Conservation (phyloP, 2,888 invertebrate species). For the Anodontia alba region DNA sequence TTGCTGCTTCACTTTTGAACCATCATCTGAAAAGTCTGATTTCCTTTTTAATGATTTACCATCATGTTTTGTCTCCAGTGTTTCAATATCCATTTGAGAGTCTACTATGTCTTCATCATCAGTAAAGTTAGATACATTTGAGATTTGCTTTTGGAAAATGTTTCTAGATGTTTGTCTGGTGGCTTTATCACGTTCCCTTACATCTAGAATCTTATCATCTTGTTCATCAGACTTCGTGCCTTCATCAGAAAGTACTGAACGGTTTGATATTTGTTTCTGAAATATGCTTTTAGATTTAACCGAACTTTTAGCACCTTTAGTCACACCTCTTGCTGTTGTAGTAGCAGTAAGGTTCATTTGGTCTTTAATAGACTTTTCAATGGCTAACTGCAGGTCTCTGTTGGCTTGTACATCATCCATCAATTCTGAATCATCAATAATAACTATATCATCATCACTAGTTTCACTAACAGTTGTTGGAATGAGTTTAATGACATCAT, state of each 20-base stretch:
- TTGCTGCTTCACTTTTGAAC: neutral
- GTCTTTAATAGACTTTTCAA: conserved; percentile 56
- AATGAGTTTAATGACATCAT: conserved; percentile 20
- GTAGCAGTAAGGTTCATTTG: neutral
- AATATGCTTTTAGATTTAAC: neutral
- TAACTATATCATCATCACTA: conserved; percentile 17
- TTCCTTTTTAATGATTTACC: neutral
- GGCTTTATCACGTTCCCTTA: neutral
- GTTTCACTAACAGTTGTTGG: conserved; percentile 16
- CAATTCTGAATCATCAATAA: conserved; percentile 29
- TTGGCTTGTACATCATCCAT: conserved; percentile 58
- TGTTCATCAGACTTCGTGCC: neutral
- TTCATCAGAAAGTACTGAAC: neutral
- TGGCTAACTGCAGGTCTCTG: conserved; percentile 62
- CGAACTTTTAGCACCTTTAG: neutral
- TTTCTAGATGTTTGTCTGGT: neutral
- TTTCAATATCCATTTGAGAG: neutral
- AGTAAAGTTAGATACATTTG: neutral
- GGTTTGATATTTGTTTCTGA: neutral
- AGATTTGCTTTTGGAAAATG: conserved; percentile 2
- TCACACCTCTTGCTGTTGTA: too few species aligned
- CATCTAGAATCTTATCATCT: neutral
- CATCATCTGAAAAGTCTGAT: neutral
- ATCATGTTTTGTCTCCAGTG: neutral
- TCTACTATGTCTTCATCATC: neutral